Evolutionary conservation across 1,140 invertebrate genomes (phyloP).

Genomic region (Aphis craccivora): DNA sequence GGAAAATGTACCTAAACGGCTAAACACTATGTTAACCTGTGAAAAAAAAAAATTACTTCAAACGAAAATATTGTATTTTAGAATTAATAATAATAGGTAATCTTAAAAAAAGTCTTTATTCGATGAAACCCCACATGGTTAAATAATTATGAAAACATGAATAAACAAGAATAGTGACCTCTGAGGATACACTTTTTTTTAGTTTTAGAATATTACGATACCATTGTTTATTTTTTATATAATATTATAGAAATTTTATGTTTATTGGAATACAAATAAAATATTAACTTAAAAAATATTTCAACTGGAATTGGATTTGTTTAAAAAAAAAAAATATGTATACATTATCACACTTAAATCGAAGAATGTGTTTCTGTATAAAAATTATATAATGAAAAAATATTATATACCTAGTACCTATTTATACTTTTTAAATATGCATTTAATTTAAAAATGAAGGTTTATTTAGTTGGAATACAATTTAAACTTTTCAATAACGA

Average conservation of each 20-base stretch:
- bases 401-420: neutral
- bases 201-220: neutral
- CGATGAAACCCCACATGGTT: neutral
- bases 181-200: neutral
- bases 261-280: neutral
- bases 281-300: neutral
- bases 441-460: neutral
- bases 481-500: neutral
- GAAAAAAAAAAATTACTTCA: neutral
- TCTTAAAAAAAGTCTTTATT: neutral
- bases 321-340: neutral
- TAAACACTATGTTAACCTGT: neutral
- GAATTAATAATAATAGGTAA: neutral
- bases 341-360: neutral
- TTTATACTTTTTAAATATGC: neutral
- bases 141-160: neutral
- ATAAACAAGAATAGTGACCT: neutral
- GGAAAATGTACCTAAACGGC: no score
- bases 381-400: neutral
- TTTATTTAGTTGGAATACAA: neutral
- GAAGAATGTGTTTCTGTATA: neutral
- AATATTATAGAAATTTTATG: neutral
- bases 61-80: neutral
- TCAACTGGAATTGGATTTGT: neutral
- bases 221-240: neutral